These are phyloP conservation scores for Lycaena phlaeas DNA, from an alignment of 2,888 invertebrate species.

Conservation along the genomic window DNA sequence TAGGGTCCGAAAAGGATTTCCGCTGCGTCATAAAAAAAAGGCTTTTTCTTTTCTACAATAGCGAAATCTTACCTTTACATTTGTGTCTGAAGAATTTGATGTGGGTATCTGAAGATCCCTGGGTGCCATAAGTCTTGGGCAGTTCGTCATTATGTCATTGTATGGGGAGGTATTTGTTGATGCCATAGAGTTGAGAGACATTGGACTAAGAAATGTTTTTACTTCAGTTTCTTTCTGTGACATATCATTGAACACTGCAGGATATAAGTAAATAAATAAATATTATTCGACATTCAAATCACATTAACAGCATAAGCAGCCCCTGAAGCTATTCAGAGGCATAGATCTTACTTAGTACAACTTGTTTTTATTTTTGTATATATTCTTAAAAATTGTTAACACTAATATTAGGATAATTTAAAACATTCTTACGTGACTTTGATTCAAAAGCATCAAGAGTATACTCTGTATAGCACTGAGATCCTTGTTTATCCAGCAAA, in stretches of 20 bases:
- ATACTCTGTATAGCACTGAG: constrained; percentile 43
- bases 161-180: constrained; percentile 49
- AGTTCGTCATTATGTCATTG: constrained; percentile 35
- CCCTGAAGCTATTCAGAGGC: too few relatives aligned
- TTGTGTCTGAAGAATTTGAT: constrained; percentile 22
- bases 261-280: neutral
- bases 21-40: too few relatives aligned
- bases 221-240: constrained; percentile 32
- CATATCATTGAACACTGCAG: constrained; percentile 34
- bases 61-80: constrained; percentile 40
- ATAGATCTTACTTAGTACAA: too few relatives aligned
- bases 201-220: constrained; percentile 45
- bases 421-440: constrained; percentile 41
- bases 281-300: too few relatives aligned
- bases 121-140: constrained; percentile 46
- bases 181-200: constrained; percentile 45
- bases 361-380: too few relatives aligned
- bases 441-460: constrained; percentile 57
- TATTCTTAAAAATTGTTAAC: too few relatives aligned
- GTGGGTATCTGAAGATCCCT: constrained; percentile 54
- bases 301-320: too few relatives aligned
- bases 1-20: too few relatives aligned
- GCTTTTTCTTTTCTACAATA: too few relatives aligned
- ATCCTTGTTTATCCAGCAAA: constrained; percentile 27
- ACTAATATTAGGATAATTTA: too few relatives aligned